phyloP scores from a whole-genome alignment of 2,797 vertebrate species.

The Naso thynnoides region DNA sequence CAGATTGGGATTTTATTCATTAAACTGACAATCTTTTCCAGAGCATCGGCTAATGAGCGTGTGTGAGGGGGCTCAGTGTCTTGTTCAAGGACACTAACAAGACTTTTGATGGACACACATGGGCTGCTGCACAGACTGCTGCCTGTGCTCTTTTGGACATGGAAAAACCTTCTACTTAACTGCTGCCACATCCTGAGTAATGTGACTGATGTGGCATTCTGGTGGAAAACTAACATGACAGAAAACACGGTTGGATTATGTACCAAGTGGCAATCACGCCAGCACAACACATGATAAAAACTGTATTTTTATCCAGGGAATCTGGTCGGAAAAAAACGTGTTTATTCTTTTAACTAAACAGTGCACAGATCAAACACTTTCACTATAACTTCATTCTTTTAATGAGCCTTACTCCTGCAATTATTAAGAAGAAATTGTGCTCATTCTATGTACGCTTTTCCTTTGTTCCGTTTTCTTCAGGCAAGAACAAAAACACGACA shows the following conservation, averaged over 20 bases:
- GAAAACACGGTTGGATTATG: constrained; percentile 19
- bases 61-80: constrained; percentile 40
- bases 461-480: neutral
- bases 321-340: neutral
- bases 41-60: constrained; percentile 52
- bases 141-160: neutral
- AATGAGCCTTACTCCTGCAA: neutral
- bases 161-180: constrained; percentile 9
- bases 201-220: constrained; percentile 49
- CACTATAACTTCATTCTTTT: too few species aligned
- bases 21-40: constrained; percentile 53
- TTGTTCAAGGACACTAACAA: constrained; percentile 61
- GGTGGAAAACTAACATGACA: constrained; percentile 20
- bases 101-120: constrained; percentile 52
- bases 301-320: neutral
- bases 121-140: constrained; percentile 28
- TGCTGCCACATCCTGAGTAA: constrained; percentile 24
- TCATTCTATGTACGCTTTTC: neutral
- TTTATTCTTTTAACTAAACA: neutral
- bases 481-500: neutral
- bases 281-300: neutral
- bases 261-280: neutral
- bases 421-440: neutral
- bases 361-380: neutral
- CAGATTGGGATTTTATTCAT: constrained; percentile 59